A percentile compares a stretch with the other conserved stretches of the same genome.
These are phyloP conservation scores for Corythornis vintsioides DNA, from an alignment of 2,113 vertebrate species.

Conservation along the genomic window DNA sequence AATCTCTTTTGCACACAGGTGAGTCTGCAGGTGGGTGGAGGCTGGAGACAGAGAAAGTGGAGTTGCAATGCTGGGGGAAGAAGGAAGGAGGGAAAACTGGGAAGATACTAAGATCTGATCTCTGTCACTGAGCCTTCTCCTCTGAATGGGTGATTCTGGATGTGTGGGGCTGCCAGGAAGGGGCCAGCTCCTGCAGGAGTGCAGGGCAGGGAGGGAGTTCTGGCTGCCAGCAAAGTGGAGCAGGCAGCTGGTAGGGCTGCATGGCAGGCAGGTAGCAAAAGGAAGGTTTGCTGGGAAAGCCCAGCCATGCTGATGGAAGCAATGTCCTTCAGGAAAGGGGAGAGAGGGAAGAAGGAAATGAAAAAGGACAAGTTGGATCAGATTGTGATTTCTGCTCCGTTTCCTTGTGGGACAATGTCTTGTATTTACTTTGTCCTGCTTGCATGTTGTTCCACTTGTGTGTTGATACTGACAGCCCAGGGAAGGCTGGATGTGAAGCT, in stretches of 20 bases:
- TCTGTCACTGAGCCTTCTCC: neutral
- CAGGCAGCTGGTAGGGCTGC: neutral
- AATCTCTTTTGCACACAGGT: neutral
- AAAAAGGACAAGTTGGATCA: neutral
- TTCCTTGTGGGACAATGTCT: neutral
- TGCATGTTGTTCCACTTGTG: neutral
- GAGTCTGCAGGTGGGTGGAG: neutral
- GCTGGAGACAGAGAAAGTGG: neutral
- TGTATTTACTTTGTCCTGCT: neutral
- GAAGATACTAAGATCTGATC: neutral
- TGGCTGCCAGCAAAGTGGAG: neutral
- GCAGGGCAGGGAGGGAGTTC: neutral
- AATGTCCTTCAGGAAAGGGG: neutral
- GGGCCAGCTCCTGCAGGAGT: neutral
- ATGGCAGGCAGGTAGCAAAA: neutral
- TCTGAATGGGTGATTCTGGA: neutral
- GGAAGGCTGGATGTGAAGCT: neutral
- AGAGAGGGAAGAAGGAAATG: neutral
- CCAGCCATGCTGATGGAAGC: neutral
- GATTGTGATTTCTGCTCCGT: neutral
- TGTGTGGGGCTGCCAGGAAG: neutral
- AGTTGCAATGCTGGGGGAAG: neutral
- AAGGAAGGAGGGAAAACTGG: neutral
- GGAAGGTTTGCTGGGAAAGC: neutral
- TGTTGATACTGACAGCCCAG: accelerated